Conservation (phyloP, 2,888 invertebrate species). For the Drosophila mimica region DNA sequence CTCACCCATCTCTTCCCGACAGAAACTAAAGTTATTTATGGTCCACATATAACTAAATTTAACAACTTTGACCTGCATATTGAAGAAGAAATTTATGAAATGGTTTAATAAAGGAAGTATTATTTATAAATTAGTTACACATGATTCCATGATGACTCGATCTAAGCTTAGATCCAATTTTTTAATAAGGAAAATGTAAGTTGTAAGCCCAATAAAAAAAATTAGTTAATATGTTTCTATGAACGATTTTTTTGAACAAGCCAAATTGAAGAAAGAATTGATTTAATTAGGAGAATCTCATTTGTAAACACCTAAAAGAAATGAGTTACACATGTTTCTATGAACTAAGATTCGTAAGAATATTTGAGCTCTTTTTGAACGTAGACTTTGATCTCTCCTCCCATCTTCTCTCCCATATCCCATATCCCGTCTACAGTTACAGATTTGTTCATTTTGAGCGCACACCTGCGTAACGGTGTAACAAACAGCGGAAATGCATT, state of each 20-base stretch:
- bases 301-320: not conserved
- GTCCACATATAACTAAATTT: slow-evolving; percentile 99
- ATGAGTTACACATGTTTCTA: not conserved
- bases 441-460: not conserved
- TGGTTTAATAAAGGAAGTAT: not conserved
- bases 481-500: slow-evolving; percentile 59
- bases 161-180: no score
- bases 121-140: not conserved
- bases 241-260: no score
- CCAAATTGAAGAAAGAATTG: not conserved
- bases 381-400: not conserved
- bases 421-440: slow-evolving; percentile 12
- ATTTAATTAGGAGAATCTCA: not conserved
- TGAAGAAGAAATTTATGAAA: not conserved
- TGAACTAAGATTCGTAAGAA: not conserved
- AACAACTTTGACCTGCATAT: slow-evolving; percentile 98
- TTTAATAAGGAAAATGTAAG: no score
- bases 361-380: not conserved
- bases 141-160: no score
- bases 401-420: not conserved
- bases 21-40: slow-evolving; percentile 99
- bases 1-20: slow-evolving; percentile 99
- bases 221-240: no score
- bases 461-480: slow-evolving; percentile 48
- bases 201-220: no score